A percentile compares a stretch with the other conserved stretches of the same genome.
Conservation (phyloP, 2,888 invertebrate genomes). For the Dorcus parallelipipedus region DNA sequence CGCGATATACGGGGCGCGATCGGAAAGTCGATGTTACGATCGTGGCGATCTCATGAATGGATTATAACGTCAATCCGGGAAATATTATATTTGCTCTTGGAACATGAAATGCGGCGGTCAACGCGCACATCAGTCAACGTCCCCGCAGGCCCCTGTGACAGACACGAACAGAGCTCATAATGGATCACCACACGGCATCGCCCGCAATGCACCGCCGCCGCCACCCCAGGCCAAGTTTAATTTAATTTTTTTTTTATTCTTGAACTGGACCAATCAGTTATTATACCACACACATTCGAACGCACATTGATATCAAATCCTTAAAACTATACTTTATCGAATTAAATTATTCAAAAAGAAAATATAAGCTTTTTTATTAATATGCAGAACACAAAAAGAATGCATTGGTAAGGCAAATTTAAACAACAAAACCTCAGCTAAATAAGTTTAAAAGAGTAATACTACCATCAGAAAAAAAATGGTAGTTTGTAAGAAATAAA, state of each 20-base stretch:
- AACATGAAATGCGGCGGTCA: conserved; percentile 26
- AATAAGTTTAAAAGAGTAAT: too few species aligned
- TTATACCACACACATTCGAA: conserved; percentile 21
- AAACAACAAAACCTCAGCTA: too few species aligned
- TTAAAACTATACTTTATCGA: not conserved
- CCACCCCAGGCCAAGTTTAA: conserved; percentile 33
- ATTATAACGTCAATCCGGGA: conserved; percentile 1
- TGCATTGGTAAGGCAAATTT: too few species aligned
- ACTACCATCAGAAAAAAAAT: too few species aligned
- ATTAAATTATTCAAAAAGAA: not conserved
- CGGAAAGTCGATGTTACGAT: not conserved
- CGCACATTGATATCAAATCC: not conserved
- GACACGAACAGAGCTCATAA: conserved; percentile 39
- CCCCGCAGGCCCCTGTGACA: conserved; percentile 34
- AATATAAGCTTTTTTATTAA: too few species aligned
- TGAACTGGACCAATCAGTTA: conserved; percentile 22
- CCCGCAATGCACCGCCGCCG: conserved; percentile 15
- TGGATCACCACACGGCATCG: conserved; percentile 33
- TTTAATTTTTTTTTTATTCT: conserved; percentile 33
- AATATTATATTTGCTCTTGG: not conserved
- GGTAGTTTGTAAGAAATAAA: too few species aligned
- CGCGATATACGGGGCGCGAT: not conserved
- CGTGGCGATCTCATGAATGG: not conserved
- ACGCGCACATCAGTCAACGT: conserved; percentile 39
- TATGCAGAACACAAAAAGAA: too few species aligned